Base-by-base conservation (phyloP, 2,797 vertebrate genomes). In the Macrochelys suwanniensis region DNA sequence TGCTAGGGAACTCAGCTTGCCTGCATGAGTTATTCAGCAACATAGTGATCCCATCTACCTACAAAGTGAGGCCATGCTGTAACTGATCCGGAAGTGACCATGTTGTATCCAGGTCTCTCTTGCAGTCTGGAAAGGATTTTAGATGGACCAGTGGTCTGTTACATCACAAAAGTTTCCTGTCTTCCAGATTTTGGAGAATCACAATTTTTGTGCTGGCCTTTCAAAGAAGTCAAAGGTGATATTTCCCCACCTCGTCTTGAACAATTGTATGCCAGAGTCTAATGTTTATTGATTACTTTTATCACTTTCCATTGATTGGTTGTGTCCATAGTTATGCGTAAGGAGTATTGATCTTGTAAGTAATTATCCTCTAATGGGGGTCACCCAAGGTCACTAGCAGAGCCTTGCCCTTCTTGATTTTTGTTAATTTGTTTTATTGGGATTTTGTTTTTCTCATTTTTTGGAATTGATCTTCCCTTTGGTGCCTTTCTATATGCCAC, bases 341-440 rank as follows among this genome's bases (percentile, higher is more conserved):
- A 98, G 71, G 68, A 56, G 53, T 96, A 98, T 98, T 92, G 98
- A 98, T 96, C 93, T 50, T 42, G 37, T 88, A 93, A 93, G 95
- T 95, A 98, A 98, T 97, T 97, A 96, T 93, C 92, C 45, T 97
- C 83, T 98, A 97, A 98, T 97, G 90, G 93, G 95, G 97, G 97
- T 98, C 98, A 97, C 51, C 56, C 93, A 68, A 97, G 96, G 96
- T 97, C 97, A 97, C 33, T 2, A 2, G 47, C 84, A 82, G 87
- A 95, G 93, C 89, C 93, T 95, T 96, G 89, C 92, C 95, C 89
- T 96, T 96, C 92, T 96, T 96, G 96, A 97, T 98, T 97, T 97
- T 97, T 98, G 74, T 97, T 98, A 97, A 98, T 98, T 97, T 97
- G 90, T 80, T 96, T 98, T 97, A 97, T 97, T 97, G 97, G 94